Percentiles rank a stretch among this genome's conserved stretches.
Evolutionary conservation across 2,888 invertebrate genomes (phyloP).

Genomic region (Leucoma salicis): DNA sequence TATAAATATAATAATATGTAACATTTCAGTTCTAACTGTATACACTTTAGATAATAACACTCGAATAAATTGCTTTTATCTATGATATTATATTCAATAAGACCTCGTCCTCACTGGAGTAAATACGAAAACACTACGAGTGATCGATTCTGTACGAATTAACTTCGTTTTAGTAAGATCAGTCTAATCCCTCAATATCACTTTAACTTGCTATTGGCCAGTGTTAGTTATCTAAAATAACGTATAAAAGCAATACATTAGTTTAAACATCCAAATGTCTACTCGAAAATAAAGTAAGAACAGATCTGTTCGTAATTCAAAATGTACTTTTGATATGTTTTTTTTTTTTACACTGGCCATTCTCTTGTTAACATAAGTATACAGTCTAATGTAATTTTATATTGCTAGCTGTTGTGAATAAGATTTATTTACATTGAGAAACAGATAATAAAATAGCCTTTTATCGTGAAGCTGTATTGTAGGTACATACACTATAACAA

Average conservation of each 20-base stretch:
- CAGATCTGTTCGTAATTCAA: no score
- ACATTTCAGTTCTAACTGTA: constrained; percentile 36
- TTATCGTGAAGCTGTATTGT: constrained; percentile 77
- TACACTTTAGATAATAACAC: constrained; percentile 28
- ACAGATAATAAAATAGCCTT: constrained; percentile 78
- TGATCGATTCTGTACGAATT: background rate
- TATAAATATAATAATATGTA: constrained; percentile 17
- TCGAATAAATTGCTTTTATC: constrained; percentile 34
- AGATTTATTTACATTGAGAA: constrained; percentile 78
- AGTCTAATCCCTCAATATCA: constrained; percentile 9
- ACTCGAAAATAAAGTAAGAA: no score
- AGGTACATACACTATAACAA: constrained; percentile 78
- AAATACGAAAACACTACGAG: background rate
- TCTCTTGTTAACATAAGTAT: constrained; percentile 38
- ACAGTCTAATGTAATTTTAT: constrained; percentile 78
- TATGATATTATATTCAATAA: constrained; percentile 18
- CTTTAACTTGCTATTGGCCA: constrained; percentile 32
- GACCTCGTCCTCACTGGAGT: background rate
- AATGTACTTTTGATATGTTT: no score
- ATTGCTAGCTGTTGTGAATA: constrained; percentile 82
- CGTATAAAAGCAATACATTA: no score
- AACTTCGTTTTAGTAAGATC: background rate
- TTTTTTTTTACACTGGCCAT: constrained; percentile 49
- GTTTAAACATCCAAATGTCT: no score
- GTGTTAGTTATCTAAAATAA: no score